Evolutionary conservation across 2,797 vertebrate genomes (phyloP).

Genomic region (Aphelocoma californica): DNA sequence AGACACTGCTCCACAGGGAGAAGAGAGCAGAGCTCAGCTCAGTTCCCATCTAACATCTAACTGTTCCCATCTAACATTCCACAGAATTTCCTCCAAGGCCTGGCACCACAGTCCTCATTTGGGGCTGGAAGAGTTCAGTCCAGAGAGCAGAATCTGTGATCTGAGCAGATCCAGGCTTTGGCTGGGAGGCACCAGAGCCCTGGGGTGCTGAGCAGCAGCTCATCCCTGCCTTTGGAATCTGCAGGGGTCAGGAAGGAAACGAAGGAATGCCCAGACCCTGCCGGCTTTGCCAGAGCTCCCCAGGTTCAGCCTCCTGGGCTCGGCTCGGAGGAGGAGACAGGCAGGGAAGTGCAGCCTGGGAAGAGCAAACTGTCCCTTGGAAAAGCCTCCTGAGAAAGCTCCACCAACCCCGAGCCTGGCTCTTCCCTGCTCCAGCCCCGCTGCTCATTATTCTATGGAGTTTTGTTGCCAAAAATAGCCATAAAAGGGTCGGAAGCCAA

Average conservation of each 20-base stretch:
- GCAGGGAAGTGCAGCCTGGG: neutral
- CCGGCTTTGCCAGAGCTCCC: neutral
- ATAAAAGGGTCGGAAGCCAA: neutral
- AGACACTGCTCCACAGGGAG: neutral
- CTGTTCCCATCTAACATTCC: neutral
- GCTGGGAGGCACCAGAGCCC: neutral
- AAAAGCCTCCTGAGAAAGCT: neutral
- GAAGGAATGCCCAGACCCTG: neutral
- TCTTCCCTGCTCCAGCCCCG: neutral
- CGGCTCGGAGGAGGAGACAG: neutral
- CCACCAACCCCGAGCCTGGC: neutral
- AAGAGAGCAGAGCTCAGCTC: neutral
- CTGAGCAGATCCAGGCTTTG: neutral
- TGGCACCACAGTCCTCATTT: neutral
- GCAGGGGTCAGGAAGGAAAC: neutral
- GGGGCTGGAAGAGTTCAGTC: neutral
- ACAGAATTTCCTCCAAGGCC: neutral
- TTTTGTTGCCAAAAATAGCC: conserved; percentile 39
- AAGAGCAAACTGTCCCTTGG: neutral
- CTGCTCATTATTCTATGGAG: neutral
- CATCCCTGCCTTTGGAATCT: neutral
- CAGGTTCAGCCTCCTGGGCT: neutral
- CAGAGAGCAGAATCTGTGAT: neutral
- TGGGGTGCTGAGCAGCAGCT: neutral
- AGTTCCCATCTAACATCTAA: neutral